Conservation (phyloP, 2,888 invertebrate genomes). For the Octodonta nipae region DNA sequence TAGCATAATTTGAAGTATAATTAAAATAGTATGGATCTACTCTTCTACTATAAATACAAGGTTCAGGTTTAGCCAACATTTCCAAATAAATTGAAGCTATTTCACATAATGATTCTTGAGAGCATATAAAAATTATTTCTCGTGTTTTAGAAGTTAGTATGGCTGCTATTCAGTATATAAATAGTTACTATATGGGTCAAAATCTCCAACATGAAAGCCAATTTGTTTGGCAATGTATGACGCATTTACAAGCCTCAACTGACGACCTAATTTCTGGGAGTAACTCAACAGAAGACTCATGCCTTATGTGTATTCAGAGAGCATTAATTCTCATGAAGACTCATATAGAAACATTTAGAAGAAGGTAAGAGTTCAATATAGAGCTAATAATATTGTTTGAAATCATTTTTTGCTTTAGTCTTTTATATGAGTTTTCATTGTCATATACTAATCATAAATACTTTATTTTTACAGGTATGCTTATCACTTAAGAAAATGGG, state of each 20-base stretch:
- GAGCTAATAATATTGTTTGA: too few species aligned
- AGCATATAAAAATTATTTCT: too few species aligned
- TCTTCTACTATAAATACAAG: too few species aligned
- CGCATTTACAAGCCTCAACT: conserved; percentile 72
- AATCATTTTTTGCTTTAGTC: not conserved
- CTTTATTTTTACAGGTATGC: conserved; percentile 69
- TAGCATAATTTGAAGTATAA: too few species aligned
- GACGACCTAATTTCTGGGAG: conserved; percentile 46
- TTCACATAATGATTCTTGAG: too few species aligned
- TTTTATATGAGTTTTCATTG: too few species aligned
- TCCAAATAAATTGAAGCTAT: too few species aligned
- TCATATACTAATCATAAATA: too few species aligned
- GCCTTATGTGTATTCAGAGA: conserved; percentile 77
- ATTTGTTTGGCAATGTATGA: conserved; percentile 88
- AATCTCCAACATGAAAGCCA: conserved; percentile 83
- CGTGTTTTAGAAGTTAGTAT: conserved; percentile 71
- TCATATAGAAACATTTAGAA: conserved; percentile 82
- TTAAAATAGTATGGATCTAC: too few species aligned
- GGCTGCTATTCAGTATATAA: conserved; percentile 87
- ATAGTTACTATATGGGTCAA: conserved; percentile 86
- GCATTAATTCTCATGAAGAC: conserved; percentile 78
- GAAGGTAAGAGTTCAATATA: conserved; percentile 46
- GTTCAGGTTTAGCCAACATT: too few species aligned
- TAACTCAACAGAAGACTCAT: conserved; percentile 52
- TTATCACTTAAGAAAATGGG: conserved; percentile 80